A percentile compares a stretch with the other conserved stretches of the same genome.
These are phyloP conservation scores for Lycophotia porphyrea DNA, from an alignment of 2,888 invertebrate genomes.

Conservation along the genomic window DNA sequence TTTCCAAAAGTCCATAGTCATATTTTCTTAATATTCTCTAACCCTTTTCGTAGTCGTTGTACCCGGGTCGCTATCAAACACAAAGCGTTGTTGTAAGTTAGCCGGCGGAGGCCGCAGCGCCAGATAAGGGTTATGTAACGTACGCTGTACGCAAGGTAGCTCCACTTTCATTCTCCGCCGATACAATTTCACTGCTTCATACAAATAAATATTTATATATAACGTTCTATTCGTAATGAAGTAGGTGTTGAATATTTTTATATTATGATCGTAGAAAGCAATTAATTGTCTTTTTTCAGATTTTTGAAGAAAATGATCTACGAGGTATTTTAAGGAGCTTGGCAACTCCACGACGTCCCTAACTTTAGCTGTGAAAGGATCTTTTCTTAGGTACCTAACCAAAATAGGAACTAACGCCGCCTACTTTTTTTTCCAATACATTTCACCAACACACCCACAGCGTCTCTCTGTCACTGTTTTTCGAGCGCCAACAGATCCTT, in stretches of 20 bases:
- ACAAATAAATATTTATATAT: slow-evolving; percentile 38
- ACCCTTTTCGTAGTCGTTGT: slow-evolving; percentile 39
- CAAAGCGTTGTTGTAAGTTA: slow-evolving; percentile 63
- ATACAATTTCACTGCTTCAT: slow-evolving; percentile 60
- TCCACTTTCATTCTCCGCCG: slow-evolving; percentile 65
- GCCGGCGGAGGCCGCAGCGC: slow-evolving; percentile 53
- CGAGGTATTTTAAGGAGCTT: neutral
- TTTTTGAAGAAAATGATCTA: neutral
- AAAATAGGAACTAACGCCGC: neutral
- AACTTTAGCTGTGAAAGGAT: neutral
- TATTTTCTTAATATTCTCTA: neutral
- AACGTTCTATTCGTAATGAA: slow-evolving; percentile 12
- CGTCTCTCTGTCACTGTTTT: neutral
- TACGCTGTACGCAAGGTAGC: slow-evolving; percentile 55
- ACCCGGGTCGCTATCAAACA: slow-evolving; percentile 64
- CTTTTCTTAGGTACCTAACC: neutral
- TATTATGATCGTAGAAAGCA: neutral
- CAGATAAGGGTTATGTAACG: slow-evolving; percentile 67
- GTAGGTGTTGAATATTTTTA: neutral
- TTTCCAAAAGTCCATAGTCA: neutral
- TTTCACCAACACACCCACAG: neutral
- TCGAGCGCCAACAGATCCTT: neutral
- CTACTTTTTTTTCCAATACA: neutral
- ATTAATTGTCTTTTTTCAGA: neutral
- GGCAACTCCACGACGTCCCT: neutral